Evolutionary conservation across 2,888 invertebrate genomes (phyloP), one percentile per base, ranked within the genome.

Genomic region (Aromia moschata): DNA sequence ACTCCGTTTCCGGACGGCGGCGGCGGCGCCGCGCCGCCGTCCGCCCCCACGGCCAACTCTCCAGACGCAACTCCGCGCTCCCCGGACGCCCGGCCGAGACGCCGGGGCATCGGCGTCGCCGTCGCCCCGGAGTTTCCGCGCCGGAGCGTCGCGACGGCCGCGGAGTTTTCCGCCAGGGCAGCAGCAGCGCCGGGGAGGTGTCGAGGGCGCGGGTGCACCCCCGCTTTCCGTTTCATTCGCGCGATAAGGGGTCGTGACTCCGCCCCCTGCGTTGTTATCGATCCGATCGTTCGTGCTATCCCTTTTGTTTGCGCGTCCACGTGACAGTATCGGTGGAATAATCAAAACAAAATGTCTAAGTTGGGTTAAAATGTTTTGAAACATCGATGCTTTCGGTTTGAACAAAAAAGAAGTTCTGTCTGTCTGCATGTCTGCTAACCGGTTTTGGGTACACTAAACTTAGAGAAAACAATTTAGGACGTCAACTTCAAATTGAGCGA

Each of bases 231-330:
- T 25, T 25, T 25, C 7, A 25, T 25, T 25, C 25, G 25, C 25
- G 7, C 7, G 37, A 11, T 37, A 11, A 12, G 14, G 11, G 37
- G 37, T 7, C 7, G 1, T 37, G 3, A 7, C 7, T 11, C 37
- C 37, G 14, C 37, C 37, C 37, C 25, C 7, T n/a, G n/a, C n/a
- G n/a, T n/a, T n/a, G n/a, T 37, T 37, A 37, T 37, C 37, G 37
- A 25, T 25, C 7, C 25, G 25, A n/a, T n/a, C n/a, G n/a, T n/a
- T n/a, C n/a, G n/a, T n/a, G n/a, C n/a, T n/a, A n/a, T n/a, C n/a
- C n/a, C n/a, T n/a, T n/a, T n/a, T n/a, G n/a, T n/a, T n/a, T n/a
- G n/a, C n/a, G n/a, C n/a, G n/a, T n/a, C n/a, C n/a, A n/a, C n/a
- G n/a, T n/a, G n/a, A n/a, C n/a, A n/a, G n/a, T n/a, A n/a, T n/a